Base-by-base conservation (phyloP, 2,113 vertebrate species). In the Petroica traversi region DNA sequence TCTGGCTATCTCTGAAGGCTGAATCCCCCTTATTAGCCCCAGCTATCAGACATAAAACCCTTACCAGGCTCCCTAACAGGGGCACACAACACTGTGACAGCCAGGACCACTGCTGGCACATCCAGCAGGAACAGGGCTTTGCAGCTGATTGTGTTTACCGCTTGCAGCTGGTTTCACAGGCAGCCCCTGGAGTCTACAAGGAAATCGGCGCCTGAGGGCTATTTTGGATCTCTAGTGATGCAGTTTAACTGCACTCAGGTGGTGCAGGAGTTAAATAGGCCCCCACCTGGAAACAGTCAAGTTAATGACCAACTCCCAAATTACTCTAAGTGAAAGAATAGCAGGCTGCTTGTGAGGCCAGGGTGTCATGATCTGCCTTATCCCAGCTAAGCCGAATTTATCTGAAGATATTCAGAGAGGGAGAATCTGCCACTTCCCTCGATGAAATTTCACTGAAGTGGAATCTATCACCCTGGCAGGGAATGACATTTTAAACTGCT, bases 401-500 rank as follows among this genome's bases (percentile, higher is more conserved):
- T 84, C 83, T 77, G 22, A 84, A 58, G 57, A 73, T 40, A 71
- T 34, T 52, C 71, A 79, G 66, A 63, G n/a, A 79, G 19, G 40
- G 61, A 89, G 71, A 81, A 84, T 67, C 83, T 78, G 52, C 43
- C 28, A 19, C 64, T 95, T 95, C 43, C 68, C 73, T 28, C 9
- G 3, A 61, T 57, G 57, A 84, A 86, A 95, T 89, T 68, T 92
- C 63, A 40, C 31, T 86, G 73, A 89, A 95, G 83, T 72, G 45
- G 86, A 94, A 96, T 97, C 83, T 88, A 92, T 95, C 91, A 95
- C 59, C 25, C 40, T 0, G 3, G 61, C 18, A 11, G 52, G 58
- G 68, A 92, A 74, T 33, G 80, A 63, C 93, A 96, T 91, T 88
- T 95, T 96, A 92, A 96, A 97, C 68, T 52, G 61, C 94, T 95